phyloP scores from a whole-genome alignment of 2,888 invertebrate species.

The Tinea semifulvella region DNA sequence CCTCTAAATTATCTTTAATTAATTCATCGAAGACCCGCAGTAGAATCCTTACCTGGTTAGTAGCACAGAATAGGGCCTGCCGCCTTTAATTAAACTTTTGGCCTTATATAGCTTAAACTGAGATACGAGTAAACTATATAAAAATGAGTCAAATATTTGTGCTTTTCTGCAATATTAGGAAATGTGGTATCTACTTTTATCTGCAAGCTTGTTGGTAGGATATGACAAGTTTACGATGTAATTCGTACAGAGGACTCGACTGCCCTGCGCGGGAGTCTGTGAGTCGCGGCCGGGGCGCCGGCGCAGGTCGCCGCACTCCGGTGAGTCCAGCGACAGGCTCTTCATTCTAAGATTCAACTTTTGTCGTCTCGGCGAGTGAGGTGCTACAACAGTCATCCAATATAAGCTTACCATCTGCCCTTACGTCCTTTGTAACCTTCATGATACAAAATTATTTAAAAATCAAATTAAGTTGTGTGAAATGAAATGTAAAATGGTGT shows the following conservation, averaged over 20 bases:
- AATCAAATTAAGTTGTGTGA: not conserved
- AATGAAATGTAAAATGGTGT: constrained; percentile 3
- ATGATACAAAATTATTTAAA: not conserved
- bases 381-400: constrained; percentile 74
- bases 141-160: no score
- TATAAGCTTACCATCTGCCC: constrained; percentile 30
- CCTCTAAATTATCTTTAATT: no score
- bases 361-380: constrained; percentile 94
- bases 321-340: constrained; percentile 95
- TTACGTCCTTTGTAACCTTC: not conserved
- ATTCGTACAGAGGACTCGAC: constrained; percentile 71
- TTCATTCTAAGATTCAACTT: constrained; percentile 98
- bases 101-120: no score
- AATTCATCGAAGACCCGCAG: no score
- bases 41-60: no score
- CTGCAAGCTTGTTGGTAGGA: constrained; percentile 28
- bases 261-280: constrained; percentile 58
- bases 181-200: no score
- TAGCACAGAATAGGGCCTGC: no score
- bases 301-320: constrained; percentile 87
- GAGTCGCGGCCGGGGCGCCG: constrained; percentile 66
- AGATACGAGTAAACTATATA: no score
- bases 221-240: constrained; percentile 13
- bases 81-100: no score
- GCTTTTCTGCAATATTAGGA: no score